phyloP scores from a whole-genome alignment of 2,113 vertebrate species.

The Microtus pennsylvanicus region DNA sequence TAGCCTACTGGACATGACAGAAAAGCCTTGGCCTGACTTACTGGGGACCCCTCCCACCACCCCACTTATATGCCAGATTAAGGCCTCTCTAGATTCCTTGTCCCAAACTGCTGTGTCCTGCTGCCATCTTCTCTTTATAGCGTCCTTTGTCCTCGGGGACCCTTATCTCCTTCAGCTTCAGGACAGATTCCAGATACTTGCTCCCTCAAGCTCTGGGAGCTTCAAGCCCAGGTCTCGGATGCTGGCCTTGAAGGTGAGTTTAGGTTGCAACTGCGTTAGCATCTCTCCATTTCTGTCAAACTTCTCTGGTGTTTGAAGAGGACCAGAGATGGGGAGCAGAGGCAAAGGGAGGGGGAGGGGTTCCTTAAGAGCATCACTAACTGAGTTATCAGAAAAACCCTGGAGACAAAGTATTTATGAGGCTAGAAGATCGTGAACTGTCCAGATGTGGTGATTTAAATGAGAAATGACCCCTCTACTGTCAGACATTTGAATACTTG shows the following conservation, averaged over 20 bases:
- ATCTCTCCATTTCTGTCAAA: background rate
- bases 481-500: background rate
- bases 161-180: background rate
- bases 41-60: rapidly evolving
- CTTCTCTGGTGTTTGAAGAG: background rate
- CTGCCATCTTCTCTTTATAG: background rate
- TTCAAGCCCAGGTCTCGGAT: too few species aligned
- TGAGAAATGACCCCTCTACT: background rate
- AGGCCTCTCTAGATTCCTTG: background rate
- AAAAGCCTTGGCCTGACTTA: background rate
- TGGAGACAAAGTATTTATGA: background rate
- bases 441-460: background rate
- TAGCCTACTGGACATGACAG: background rate
- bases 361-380: background rate
- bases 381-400: background rate
- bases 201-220: background rate
- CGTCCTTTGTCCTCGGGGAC: background rate
- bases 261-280: background rate
- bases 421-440: background rate
- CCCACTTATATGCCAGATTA: background rate
- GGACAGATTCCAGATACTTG: background rate
- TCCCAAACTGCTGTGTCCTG: background rate
- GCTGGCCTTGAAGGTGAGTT: background rate
- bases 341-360: background rate
- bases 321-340: background rate